Percentiles rank a stretch among this genome's conserved stretches.
These are phyloP conservation scores for Macrosiphum euphorbiae DNA, from an alignment of 2,888 invertebrate genomes.

Conservation along the genomic window DNA sequence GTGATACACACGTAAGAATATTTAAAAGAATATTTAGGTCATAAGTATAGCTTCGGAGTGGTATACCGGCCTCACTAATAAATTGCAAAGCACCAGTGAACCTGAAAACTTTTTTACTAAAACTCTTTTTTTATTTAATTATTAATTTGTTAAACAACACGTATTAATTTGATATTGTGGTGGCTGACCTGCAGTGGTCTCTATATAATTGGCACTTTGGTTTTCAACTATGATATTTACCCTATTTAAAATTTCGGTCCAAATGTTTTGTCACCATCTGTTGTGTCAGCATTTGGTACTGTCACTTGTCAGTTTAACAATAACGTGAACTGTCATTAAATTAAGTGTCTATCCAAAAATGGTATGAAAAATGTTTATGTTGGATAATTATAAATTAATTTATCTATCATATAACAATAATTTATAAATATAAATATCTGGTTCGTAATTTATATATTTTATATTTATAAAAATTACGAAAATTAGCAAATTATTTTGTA, in stretches of 20 bases:
- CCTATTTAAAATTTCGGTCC: neutral
- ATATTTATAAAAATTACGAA: neutral
- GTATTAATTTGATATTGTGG: neutral
- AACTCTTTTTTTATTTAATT: neutral
- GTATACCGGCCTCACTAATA: neutral
- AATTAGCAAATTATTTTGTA: no score
- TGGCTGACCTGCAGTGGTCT: no score
- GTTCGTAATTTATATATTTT: neutral
- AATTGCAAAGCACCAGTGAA: neutral
- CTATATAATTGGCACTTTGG: neutral
- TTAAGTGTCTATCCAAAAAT: neutral
- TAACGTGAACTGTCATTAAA: neutral
- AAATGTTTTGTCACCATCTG: neutral
- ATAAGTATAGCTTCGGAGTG: neutral
- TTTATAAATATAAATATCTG: neutral
- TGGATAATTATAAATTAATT: neutral
- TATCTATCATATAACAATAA: neutral
- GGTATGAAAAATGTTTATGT: neutral
- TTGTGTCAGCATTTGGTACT: neutral
- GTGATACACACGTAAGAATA: neutral
- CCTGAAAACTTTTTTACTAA: neutral
- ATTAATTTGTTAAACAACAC: neutral
- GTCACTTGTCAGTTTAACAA: neutral
- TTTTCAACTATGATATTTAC: neutral
- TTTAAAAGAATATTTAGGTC: slow-evolving; percentile 6